Base-by-base conservation (phyloP, 2,888 invertebrate genomes). In the Automeris io region DNA sequence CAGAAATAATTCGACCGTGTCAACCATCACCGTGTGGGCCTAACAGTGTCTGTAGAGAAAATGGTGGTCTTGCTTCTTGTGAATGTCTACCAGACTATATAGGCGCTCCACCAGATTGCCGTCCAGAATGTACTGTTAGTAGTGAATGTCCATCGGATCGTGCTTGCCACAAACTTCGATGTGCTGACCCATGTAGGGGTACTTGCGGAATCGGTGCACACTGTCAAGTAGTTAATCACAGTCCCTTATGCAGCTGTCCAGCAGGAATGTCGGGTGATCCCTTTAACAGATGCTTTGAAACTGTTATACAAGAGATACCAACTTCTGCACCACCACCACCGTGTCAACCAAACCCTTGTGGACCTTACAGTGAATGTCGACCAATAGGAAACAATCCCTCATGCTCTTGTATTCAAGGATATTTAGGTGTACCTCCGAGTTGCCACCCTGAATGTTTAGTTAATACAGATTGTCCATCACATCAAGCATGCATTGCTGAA, bases 381-480 rank as follows among this genome's bases (percentile, higher is more conserved):
- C 88, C 90, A 43, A 67, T 90, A 2, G 93, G 93, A 59, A 89
- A 88, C 7, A 88, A 91, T 52, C 93, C 93, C 1, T 91, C 94
- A 3, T 96, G 96, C 65, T 92, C 93, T 1, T 96, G 95, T 54
- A 74, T 91, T 40, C 89, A 90, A 35, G 88, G 88, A 22, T 93
- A 92, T 60, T 86, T 91, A 35, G 95, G 95, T n/a, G 85, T 89
- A 37, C 94, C 95, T 29, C 95, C 95, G 3, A 92, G 92, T 58
- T 95, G 95, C 64, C 90, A 92, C 45, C 95, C 95, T 1, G 95
- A 95, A 74, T 96, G 96, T 70, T 90, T 93, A 5, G 91, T 93
- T 0, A 95, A 94, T 59, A 89, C 93, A 3, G 95, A 95, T 64
- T 95, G 95, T 71, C 89, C 92, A 19, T 91, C 91, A 49, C 91